These are phyloP conservation scores for Sussaba pulchella DNA, from an alignment of 2,888 invertebrate species.

Conservation along the genomic window DNA sequence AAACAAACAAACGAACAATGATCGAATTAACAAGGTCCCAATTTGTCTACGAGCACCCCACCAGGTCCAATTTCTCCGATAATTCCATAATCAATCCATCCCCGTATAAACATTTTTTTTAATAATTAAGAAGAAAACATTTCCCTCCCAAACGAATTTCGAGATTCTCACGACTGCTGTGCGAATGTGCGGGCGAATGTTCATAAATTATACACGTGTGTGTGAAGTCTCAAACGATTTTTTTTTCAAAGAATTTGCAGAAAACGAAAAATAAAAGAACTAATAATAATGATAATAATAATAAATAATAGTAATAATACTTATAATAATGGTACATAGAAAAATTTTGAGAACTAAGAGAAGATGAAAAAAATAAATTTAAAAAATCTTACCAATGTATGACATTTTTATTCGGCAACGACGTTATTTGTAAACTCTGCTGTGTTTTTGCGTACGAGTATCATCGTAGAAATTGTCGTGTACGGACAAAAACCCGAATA, in stretches of 20 bases:
- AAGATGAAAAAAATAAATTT: slow-evolving; percentile 31
- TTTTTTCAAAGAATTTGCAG: slow-evolving; percentile 53
- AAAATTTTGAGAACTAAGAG: slow-evolving; percentile 4
- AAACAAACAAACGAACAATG: not conserved
- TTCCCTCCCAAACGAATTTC: slow-evolving; percentile 41
- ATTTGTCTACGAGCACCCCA: slow-evolving; percentile 41
- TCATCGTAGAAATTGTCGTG: slow-evolving; percentile 78
- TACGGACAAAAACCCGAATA: slow-evolving; percentile 81
- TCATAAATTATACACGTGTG: not conserved
- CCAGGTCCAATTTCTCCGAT: slow-evolving; percentile 59
- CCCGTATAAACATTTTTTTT: not conserved
- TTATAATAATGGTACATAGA: too few relatives aligned
- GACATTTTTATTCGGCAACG: slow-evolving; percentile 80
- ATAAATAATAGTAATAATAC: slow-evolving; percentile 45
- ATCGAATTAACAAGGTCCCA: slow-evolving; percentile 5
- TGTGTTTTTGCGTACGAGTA: slow-evolving; percentile 67
- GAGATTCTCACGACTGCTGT: slow-evolving; percentile 40
- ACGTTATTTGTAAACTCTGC: slow-evolving; percentile 77
- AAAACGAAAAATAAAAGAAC: slow-evolving; percentile 57
- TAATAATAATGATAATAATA: slow-evolving; percentile 4
- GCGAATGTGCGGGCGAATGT: slow-evolving; percentile 29
- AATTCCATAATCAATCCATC: slow-evolving; percentile 49
- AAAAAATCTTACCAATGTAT: too few relatives aligned
- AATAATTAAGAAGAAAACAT: slow-evolving; percentile 28
- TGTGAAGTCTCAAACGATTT: slow-evolving; percentile 32